Evolutionary conservation across 1,140 invertebrate species (phyloP).

Genomic region (Drosophila biarmipes): DNA sequence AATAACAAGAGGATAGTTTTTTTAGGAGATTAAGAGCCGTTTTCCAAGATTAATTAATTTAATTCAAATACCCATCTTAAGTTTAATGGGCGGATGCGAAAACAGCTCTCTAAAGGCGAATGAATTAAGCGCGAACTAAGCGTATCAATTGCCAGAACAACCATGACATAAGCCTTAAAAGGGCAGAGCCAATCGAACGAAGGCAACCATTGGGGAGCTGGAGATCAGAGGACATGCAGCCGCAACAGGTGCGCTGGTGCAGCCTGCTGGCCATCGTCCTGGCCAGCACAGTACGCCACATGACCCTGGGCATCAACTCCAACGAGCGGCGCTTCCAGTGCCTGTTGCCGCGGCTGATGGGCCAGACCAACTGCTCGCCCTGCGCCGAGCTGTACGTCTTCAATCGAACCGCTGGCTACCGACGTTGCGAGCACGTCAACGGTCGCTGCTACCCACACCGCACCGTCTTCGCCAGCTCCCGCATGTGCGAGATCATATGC

Average conservation of each 20-base stretch:
- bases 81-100: too few relatives aligned
- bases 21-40: too few relatives aligned
- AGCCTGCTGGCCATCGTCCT: neutral
- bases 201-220: neutral
- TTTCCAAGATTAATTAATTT: too few relatives aligned
- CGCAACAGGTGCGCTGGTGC: neutral
- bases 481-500: constrained; percentile 14
- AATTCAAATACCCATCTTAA: too few relatives aligned
- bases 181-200: neutral
- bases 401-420: neutral
- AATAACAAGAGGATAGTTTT: too few relatives aligned
- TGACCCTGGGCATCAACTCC: constrained; percentile 1
- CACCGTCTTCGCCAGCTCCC: constrained; percentile 18
- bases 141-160: neutral
- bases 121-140: neutral
- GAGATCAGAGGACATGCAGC: neutral
- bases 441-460: constrained; percentile 14
- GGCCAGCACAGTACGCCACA: neutral
- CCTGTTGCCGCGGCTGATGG: neutral
- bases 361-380: constrained; percentile 23
- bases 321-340: constrained; percentile 1
- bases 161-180: neutral
- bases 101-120: neutral
- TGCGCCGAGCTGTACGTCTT: constrained; percentile 24
- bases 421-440: constrained; percentile 27